These are phyloP conservation scores for Lepidothrix coronata DNA, from an alignment of 2,113 vertebrate genomes.

Conservation along the genomic window DNA sequence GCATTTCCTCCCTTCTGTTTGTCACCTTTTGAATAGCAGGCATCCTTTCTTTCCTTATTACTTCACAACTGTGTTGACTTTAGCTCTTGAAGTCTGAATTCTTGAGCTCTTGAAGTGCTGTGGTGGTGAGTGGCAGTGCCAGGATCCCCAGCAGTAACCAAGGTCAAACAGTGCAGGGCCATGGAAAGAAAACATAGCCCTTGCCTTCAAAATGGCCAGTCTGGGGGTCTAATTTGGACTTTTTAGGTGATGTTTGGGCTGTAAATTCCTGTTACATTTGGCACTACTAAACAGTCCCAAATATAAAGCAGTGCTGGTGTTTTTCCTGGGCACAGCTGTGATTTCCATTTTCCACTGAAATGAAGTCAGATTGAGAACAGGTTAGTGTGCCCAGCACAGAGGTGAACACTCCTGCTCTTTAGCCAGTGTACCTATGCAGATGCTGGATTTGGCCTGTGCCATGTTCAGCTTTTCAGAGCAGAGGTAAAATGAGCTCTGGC, in stretches of 20 bases:
- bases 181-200: background rate
- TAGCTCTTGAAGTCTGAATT: background rate
- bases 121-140: background rate
- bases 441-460: background rate
- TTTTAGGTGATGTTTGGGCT: background rate
- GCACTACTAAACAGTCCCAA: background rate
- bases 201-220: background rate
- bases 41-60: background rate
- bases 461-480: background rate
- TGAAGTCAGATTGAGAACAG: background rate
- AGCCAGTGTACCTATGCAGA: background rate
- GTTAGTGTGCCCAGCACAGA: background rate
- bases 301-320: background rate
- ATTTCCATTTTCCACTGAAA: background rate
- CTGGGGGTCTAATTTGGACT: background rate
- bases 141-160: background rate
- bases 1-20: background rate
- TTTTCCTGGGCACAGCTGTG: background rate
- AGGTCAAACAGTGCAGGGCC: background rate
- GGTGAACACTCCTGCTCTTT: background rate
- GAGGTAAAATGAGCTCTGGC: background rate
- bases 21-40: background rate
- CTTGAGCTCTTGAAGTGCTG: background rate
- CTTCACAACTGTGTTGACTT: background rate
- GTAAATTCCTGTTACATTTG: background rate